phyloP scores from a whole-genome alignment of 2,797 vertebrate genomes.

The Coregonus suidteri region DNA sequence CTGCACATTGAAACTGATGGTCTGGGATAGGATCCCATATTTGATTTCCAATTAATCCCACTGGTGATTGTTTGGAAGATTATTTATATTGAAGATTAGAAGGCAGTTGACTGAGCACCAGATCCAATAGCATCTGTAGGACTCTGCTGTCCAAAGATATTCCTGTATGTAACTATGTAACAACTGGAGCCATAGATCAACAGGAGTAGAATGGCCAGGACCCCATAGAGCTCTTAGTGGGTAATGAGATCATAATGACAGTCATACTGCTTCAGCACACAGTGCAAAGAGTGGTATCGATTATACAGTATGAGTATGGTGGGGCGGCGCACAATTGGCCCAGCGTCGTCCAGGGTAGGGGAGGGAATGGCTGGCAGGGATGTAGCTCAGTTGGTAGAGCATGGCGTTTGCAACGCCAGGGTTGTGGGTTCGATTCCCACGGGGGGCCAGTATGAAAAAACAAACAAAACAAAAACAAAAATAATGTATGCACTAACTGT shows the following conservation, averaged over 20 bases:
- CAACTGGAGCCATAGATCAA: conserved; percentile 50
- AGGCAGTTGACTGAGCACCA: conserved; percentile 42
- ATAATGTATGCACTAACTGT: no score
- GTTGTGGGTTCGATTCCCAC: no score
- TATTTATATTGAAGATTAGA: no score
- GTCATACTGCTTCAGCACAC: conserved; percentile 32
- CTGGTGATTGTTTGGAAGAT: conserved; percentile 57
- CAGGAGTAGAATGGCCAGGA: conserved; percentile 49
- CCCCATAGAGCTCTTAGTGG: conserved; percentile 34
- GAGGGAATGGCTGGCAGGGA: no score
- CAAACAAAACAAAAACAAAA: no score
- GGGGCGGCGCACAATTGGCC: no score
- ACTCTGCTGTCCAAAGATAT: conserved; percentile 37
- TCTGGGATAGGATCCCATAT: conserved; percentile 64
- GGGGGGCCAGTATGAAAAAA: no score
- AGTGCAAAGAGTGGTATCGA: background rate
- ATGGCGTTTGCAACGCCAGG: no score
- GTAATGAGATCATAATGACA: conserved; percentile 39
- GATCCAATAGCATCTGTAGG: conserved; percentile 35
- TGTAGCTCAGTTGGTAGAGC: no score
- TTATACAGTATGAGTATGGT: background rate
- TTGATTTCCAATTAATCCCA: conserved; percentile 64
- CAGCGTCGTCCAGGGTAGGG: no score
- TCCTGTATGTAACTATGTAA: conserved; percentile 26
- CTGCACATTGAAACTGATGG: conserved; percentile 65